Evolutionary conservation across 2,888 invertebrate species (phyloP), one percentile per base, ranked within the genome.

Genomic region (Hyles lineata): DNA sequence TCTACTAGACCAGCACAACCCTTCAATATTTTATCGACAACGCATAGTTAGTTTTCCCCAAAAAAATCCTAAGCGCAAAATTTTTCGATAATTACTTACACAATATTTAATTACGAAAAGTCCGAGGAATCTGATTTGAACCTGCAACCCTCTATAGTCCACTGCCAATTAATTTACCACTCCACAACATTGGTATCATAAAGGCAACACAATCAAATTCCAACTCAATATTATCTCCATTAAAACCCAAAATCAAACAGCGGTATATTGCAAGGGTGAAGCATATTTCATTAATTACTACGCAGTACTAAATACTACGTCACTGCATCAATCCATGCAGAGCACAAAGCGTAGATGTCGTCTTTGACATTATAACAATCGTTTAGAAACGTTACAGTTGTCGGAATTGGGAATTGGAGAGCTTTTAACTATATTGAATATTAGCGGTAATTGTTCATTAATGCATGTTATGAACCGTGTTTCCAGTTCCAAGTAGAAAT

Each of bases 271-370:
- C 17, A 67, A 23, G 67, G 50, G 67, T 50, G 43, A 67, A 43
- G 43, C 21, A 62, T 35, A 67, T 67, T 67, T 67, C 67, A 67
- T 67, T 67, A 67, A 67, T 67, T 67, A 67, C 67, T 67, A 21
- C 17, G 17, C 62, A 7, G 25, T 29, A 61, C 25, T 61, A 61
- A 61, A 43, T 43, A 61, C 59, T 59, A 9, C 35, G 21, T 63
- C 63, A 21, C 43, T 43, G 23, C 21, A 35, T 35, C 1, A 15
- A 29, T 55, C 55, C n/a, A 6, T 8, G 17, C 21, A 43, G 43
- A 9, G 9, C 63, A 21, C n/a, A 63, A 29, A 63, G 29, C 63
- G 32, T 63, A 63, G 25, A 19, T 7, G 50, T 50, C 21, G 50
- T 67, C 21, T 63, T 43, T 67, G 67, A 67, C n/a, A 19, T 55